Conservation (phyloP, 2,888 invertebrate species). For the Lasioglossum vierecki region DNA sequence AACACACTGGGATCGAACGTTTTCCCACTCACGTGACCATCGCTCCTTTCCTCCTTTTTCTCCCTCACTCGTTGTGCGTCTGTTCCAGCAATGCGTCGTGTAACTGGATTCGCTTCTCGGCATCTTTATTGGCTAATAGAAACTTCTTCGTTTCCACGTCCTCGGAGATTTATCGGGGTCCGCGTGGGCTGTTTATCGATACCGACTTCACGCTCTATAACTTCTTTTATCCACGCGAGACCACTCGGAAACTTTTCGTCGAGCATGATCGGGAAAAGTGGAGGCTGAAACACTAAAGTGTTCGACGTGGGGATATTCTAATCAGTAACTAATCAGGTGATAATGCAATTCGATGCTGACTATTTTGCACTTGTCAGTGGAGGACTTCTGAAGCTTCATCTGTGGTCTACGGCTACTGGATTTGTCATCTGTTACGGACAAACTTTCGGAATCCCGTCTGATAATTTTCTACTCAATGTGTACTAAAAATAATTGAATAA, state of each 20-base stretch:
- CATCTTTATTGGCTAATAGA: conserved; percentile 29
- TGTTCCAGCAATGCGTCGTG: conserved; percentile 5
- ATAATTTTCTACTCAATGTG: not conserved
- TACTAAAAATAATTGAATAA: not conserved
- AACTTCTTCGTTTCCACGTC: conserved; percentile 10
- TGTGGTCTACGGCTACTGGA: not conserved
- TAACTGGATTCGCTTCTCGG: conserved; percentile 16
- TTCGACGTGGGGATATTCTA: not conserved
- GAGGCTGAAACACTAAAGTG: no score
- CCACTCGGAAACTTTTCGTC: not conserved
- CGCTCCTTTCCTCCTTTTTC: not conserved
- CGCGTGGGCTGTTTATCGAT: conserved; percentile 25
- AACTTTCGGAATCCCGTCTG: no score
- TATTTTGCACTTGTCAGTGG: not conserved
- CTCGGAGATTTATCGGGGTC: conserved; percentile 15
- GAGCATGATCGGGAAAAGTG: not conserved
- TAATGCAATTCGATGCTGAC: not conserved
- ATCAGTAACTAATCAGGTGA: not conserved
- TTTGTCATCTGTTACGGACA: not conserved
- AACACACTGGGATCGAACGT: conserved; percentile 2
- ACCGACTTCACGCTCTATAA: conserved; percentile 3
- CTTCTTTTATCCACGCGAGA: conserved; percentile 8
- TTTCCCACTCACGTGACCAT: conserved; percentile 10
- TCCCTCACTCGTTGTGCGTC: not conserved
- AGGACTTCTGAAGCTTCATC: not conserved